Base-by-base conservation (phyloP, 2,113 vertebrate species). In the Sula dactylatra region DNA sequence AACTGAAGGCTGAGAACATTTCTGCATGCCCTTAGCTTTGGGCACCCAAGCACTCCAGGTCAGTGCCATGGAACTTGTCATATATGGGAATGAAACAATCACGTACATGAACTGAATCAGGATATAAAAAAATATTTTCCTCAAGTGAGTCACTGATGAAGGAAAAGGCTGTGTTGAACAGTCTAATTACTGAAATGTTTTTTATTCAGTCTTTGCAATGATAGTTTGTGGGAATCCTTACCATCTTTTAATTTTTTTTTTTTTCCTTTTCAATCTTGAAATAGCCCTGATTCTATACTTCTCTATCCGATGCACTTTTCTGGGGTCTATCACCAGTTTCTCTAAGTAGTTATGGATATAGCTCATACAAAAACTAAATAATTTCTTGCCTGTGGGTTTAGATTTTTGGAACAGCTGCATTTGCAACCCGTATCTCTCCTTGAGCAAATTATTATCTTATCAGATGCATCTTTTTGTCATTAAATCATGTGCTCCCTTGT, bases 371-470 rank as follows among this genome's bases (percentile, higher is more conserved):
- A 95, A 88, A 16, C 26, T 15, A 58, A 91, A 17, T 55, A 54
- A 82, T 93, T 94, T 92, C 61, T 97, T 96, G 94, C 96, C 95
- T 91, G 52, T 96, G 91, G 96, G 86, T 94, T 93, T 82, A 95
- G 90, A 94, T 91, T 84, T 95, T 95, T 93, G 69, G 47, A 97
- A 86, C 95, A 97, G 97, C 95, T 97, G 96, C 81, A 56, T 91
- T 92, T 11, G 1, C 72, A 92, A 67, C 31, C 54, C 44, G 82
- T 47, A 82, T 90, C 47, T 84, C 83, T 97, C 94, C 92, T 89
- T 95, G 65, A 94, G 95, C 88, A 69, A 97, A 88, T 74, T 82
- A 67, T 81, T 97, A 82, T 97, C 96, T 97, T 97, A 97, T 97
- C 96, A 95, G 80, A 52, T 86, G 14, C 77, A 97, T 97, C 96